Percentiles rank a stretch among this genome's conserved stretches.
Evolutionary conservation across 2,797 vertebrate genomes (phyloP).

Genomic region (Dicrostonyx torquatus): DNA sequence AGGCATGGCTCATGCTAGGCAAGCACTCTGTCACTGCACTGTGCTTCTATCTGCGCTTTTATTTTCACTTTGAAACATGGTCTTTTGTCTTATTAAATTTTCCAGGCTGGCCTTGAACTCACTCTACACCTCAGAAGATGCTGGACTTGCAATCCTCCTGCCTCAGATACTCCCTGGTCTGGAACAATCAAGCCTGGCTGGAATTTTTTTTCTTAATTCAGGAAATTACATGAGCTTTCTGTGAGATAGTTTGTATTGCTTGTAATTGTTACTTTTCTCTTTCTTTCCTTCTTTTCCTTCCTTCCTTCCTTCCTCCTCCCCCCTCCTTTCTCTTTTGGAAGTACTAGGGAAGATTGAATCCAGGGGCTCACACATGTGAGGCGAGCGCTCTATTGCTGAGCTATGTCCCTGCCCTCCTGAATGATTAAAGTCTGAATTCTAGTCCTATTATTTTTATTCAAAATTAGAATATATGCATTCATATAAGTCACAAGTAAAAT

Average conservation of each 20-base stretch:
- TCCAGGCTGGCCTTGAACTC: background rate
- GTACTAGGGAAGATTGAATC: background rate
- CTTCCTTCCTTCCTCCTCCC: too few relatives aligned
- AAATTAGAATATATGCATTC: background rate
- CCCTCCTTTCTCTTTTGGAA: background rate
- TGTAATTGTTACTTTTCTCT: background rate
- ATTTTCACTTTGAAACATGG: background rate
- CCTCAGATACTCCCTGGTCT: background rate
- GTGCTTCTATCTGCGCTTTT: background rate
- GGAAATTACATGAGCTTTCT: constrained; percentile 21
- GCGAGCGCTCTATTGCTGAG: background rate
- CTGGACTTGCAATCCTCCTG: background rate
- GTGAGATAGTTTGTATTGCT: background rate
- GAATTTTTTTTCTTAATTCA: background rate
- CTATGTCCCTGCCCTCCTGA: background rate
- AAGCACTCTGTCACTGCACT: background rate
- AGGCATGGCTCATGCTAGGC: background rate
- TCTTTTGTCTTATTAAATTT: background rate
- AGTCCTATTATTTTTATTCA: background rate
- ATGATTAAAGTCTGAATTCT: constrained; percentile 12
- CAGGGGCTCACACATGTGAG: background rate
- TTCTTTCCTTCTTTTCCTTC: background rate
- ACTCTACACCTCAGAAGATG: background rate
- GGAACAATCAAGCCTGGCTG: background rate
- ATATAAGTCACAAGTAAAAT: constrained; percentile 20